Evolutionary conservation across 2,113 vertebrate species (phyloP).

Genomic region (Saccopteryx leptura): DNA sequence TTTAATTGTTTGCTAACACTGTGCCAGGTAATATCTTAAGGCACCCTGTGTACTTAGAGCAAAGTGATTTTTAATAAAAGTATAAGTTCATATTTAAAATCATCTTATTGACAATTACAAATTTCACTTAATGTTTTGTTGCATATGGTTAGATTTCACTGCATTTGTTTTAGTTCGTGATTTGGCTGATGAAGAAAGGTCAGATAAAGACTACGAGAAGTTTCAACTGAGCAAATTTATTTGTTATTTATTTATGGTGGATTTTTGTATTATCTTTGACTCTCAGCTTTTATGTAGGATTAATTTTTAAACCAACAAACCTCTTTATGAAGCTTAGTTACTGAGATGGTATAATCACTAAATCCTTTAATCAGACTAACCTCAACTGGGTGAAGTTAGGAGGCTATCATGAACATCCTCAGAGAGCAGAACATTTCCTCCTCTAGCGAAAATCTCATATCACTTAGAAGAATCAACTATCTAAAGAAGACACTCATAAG

Average conservation of each 20-base stretch:
- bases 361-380: neutral
- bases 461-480: neutral
- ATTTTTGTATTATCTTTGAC: neutral
- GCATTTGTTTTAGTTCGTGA: slow-evolving; percentile 21
- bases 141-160: neutral
- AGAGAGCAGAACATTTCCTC: neutral
- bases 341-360: neutral
- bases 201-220: neutral
- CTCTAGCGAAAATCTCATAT: slow-evolving; percentile 9
- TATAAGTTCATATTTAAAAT: neutral
- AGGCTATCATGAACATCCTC: neutral
- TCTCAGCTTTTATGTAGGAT: neutral
- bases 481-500: neutral
- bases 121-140: neutral
- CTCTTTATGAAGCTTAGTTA: neutral
- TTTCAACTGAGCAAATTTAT: neutral
- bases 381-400: neutral
- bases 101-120: neutral
- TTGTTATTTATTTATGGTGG: slow-evolving; percentile 5
- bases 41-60: neutral
- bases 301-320: neutral
- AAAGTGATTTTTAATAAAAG: slow-evolving; percentile 14
- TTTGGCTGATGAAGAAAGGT: neutral
- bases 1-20: neutral
- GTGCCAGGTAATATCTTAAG: neutral